Evolutionary conservation across 2,797 vertebrate species (phyloP), one percentile per base, ranked within the genome.

Genomic region (Syngnathus acus): DNA sequence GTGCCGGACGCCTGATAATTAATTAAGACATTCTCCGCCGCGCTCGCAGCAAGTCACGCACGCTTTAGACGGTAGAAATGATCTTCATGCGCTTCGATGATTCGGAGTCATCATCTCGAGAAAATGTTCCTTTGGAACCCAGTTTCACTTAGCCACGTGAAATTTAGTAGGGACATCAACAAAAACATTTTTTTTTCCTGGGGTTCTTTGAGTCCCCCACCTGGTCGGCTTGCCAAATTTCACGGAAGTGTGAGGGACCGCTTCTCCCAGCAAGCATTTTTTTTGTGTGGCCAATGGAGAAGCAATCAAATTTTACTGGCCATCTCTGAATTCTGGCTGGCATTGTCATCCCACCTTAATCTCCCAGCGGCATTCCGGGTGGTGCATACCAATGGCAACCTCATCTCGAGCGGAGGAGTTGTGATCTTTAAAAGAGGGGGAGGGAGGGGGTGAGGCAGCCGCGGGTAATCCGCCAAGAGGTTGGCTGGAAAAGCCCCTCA

Each of bases 1-100:
- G 85, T 87, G 87, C 85, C 86, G 85, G 87, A 88, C 83, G 87
- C 76, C 82, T 84, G 85, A 82, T 86, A 89, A 89, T 90, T 88
- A 89, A 90, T 88, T 84, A 87, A 89, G 87, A 89, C 89, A 89
- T 84, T 74, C 54, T 57, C 80, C 78, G 81, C 68, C 67, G 65
- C 82, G 77, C 78, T 74, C 82, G 71, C 78, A 75, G 79, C 76
- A 74, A 86, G 83, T 84, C 54, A 57, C 26, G 26, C 14, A 3
- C 54, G 54, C 26, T 17, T 57, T 55, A 55, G 53, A 5, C 11
- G 11, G 23, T 32, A 55, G 32, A 55, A 55, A 55, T 23, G 21
- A 32, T 57, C 16, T 57, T 57, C 54, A 57, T 37, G 6, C 17
- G 8, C 14, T 7, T 37, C 2, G 13, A 57, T 8, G 16, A 57